Percentiles rank a stretch among this genome's conserved stretches.
These are phyloP conservation scores for Drosophila acutilabella DNA, from an alignment of 2,888 invertebrate genomes.

Conservation along the genomic window DNA sequence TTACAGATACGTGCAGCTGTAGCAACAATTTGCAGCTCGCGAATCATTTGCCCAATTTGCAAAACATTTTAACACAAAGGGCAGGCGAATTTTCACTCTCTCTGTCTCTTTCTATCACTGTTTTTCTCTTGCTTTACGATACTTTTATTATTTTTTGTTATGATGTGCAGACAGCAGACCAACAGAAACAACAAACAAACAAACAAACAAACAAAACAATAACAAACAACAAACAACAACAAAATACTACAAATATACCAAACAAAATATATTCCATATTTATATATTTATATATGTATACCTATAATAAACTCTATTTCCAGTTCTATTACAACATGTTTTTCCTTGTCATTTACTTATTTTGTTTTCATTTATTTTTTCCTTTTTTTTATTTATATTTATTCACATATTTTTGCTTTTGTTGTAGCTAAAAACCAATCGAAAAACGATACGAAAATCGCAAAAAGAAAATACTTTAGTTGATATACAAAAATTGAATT, in stretches of 20 bases:
- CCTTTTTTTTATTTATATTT: slow-evolving; percentile 5
- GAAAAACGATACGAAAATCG: slow-evolving; percentile 32
- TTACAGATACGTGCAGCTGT: slow-evolving; percentile 35
- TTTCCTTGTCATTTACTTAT: slow-evolving; percentile 23
- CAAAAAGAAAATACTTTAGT: background rate
- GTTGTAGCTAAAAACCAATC: slow-evolving; percentile 43
- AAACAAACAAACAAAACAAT: slow-evolving; percentile 30
- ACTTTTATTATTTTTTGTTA: slow-evolving; percentile 10
- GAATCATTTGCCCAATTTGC: slow-evolving; percentile 27
- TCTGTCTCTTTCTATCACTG: background rate
- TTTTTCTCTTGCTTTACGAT: background rate
- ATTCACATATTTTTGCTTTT: slow-evolving; percentile 7
- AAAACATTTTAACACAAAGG: slow-evolving; percentile 20
- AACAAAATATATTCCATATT: slow-evolving; percentile 36
- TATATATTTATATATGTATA: slow-evolving; percentile 46
- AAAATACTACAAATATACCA: slow-evolving; percentile 33
- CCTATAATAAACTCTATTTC: slow-evolving; percentile 43
- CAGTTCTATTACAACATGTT: slow-evolving; percentile 31
- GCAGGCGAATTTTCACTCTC: slow-evolving; percentile 3
- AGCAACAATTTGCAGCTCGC: slow-evolving; percentile 12
- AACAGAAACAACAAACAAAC: slow-evolving; percentile 29
- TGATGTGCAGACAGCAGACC: slow-evolving; percentile 51
- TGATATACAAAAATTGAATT: slow-evolving; percentile 20
- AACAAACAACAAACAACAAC: slow-evolving; percentile 37
- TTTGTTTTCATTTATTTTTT: slow-evolving; percentile 11